phyloP scores from a whole-genome alignment of 2,797 vertebrate species.

The Premnoplex brunnescens region DNA sequence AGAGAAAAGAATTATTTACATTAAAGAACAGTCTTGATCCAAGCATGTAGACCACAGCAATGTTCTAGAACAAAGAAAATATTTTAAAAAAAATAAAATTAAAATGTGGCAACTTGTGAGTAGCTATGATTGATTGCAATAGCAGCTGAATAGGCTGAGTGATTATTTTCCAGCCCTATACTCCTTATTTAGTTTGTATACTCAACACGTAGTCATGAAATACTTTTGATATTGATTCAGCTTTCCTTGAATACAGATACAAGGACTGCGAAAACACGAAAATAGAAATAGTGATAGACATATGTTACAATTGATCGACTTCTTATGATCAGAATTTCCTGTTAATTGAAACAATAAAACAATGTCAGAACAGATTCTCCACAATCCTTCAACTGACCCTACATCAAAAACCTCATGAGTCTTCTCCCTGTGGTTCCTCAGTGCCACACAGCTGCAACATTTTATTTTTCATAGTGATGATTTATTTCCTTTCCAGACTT shows the following conservation, averaged over 20 bases:
- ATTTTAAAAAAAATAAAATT: background rate
- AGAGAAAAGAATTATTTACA: background rate
- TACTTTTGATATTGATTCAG: background rate
- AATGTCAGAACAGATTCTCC: background rate
- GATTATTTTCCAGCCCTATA: background rate
- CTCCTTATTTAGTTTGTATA: background rate
- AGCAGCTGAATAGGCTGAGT: background rate
- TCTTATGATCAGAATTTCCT: background rate
- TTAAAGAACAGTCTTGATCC: background rate
- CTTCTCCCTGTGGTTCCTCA: background rate
- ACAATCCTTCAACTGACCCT: background rate
- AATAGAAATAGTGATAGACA: background rate
- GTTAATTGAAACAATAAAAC: background rate
- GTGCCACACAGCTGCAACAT: conserved; percentile 38
- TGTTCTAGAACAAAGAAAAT: background rate
- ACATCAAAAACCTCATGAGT: background rate
- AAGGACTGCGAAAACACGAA: background rate
- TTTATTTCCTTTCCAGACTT: conserved; percentile 59
- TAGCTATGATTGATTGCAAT: background rate
- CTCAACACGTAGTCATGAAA: accelerated
- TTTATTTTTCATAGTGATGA: conserved; percentile 52
- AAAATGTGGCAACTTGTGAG: background rate
- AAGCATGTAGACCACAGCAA: background rate
- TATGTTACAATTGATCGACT: background rate
- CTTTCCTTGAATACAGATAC: background rate